phyloP scores from a whole-genome alignment of 2,113 vertebrate genomes.

The Petroica traversi region DNA sequence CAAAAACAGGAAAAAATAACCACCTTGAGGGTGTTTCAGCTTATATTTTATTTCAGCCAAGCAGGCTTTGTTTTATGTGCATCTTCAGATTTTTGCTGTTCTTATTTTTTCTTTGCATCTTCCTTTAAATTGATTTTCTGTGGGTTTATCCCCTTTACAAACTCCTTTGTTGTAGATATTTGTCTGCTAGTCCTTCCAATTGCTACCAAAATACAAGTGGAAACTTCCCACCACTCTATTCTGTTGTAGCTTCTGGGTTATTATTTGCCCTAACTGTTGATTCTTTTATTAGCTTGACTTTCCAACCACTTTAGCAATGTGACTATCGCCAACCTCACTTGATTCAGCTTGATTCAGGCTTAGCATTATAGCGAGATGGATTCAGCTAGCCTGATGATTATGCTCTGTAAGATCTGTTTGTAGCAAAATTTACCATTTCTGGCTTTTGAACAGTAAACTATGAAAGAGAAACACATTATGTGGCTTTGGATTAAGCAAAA shows the following conservation, averaged over 20 bases:
- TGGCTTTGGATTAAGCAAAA: neutral
- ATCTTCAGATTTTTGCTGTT: neutral
- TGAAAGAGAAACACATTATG: neutral
- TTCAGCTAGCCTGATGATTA: neutral
- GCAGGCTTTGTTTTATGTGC: neutral
- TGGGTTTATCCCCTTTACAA: neutral
- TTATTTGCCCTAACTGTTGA: conserved; percentile 4
- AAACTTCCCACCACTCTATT: neutral
- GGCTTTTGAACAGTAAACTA: neutral
- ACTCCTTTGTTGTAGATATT: neutral
- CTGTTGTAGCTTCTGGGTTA: neutral
- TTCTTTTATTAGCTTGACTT: conserved; percentile 12
- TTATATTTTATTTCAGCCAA: neutral
- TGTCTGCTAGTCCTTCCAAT: neutral
- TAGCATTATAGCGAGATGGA: neutral
- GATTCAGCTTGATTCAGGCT: conserved; percentile 19
- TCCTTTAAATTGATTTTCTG: neutral
- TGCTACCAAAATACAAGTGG: neutral
- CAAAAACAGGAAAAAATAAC: neutral
- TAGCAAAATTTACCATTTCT: conserved; percentile 36
- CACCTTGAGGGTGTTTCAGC: neutral
- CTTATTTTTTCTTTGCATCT: neutral
- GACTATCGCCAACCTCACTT: neutral
- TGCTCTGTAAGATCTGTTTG: neutral
- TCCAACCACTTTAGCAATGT: neutral